These are phyloP conservation scores for Aporrectodea caliginosa DNA, from an alignment of 1,140 invertebrate genomes.

Conservation along the genomic window DNA sequence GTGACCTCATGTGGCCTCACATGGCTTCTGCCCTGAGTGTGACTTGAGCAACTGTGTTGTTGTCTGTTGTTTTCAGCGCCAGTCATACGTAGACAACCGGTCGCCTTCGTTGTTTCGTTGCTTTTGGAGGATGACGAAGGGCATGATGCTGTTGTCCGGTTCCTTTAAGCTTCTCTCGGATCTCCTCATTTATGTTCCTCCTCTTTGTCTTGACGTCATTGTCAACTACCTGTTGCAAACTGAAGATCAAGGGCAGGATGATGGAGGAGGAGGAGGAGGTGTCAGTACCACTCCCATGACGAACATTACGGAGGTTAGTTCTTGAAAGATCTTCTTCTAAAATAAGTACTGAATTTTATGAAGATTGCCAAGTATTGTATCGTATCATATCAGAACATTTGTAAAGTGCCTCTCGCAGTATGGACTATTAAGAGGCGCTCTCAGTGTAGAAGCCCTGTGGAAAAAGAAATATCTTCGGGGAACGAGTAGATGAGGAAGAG, in stretches of 20 bases:
- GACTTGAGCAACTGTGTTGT: too few species aligned
- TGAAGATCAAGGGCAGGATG: not conserved
- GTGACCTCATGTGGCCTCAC: too few species aligned
- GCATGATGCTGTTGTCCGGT: not conserved
- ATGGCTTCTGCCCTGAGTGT: too few species aligned
- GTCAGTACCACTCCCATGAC: not conserved
- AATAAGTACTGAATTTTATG: not conserved
- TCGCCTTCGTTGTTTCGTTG: constrained; percentile 71
- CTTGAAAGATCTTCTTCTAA: not conserved
- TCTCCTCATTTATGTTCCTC: constrained; percentile 62
- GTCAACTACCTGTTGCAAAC: not conserved
- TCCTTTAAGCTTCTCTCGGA: constrained; percentile 55
- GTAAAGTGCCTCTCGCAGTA: too few species aligned
- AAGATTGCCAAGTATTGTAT: not conserved
- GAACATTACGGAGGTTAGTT: not conserved
- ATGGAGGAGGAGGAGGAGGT: not conserved
- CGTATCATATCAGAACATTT: not conserved
- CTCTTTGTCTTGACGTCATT: constrained; percentile 9
- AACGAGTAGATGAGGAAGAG: too few species aligned
- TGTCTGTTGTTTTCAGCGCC: constrained; percentile 58
- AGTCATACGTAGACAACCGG: constrained; percentile 78
- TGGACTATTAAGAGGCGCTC: too few species aligned
- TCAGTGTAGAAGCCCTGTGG: too few species aligned
- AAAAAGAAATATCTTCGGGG: too few species aligned
- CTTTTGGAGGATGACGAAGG: constrained; percentile 9